These are phyloP conservation scores for Hippoglossus hippoglossus DNA, from an alignment of 2,797 vertebrate genomes.

Conservation along the genomic window DNA sequence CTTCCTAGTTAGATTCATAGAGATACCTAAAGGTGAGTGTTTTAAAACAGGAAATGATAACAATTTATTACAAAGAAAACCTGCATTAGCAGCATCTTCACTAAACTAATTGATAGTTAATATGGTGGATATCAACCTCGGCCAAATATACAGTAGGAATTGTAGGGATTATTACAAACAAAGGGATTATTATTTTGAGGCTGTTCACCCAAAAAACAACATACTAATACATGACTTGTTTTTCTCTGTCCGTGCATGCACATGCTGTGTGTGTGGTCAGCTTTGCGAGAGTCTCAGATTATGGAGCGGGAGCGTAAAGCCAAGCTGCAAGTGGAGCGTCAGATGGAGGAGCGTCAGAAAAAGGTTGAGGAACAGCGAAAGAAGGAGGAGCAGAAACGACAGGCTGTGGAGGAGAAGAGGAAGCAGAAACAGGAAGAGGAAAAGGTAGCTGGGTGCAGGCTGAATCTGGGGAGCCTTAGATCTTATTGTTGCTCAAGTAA, in stretches of 20 bases:
- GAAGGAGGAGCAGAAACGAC: slow-evolving; percentile 92
- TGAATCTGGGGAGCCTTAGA: background rate
- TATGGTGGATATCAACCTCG: background rate
- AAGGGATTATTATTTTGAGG: background rate
- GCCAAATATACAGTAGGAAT: background rate
- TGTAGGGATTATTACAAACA: background rate
- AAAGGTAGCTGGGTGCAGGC: slow-evolving; percentile 82
- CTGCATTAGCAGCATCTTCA: background rate
- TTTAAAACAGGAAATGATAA: background rate
- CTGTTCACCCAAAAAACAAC: background rate
- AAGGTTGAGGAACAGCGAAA: slow-evolving; percentile 91
- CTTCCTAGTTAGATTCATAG: background rate
- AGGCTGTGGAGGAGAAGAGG: slow-evolving; percentile 93
- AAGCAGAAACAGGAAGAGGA: slow-evolving; percentile 93
- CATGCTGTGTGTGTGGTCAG: slow-evolving; percentile 70
- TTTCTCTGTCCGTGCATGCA: background rate
- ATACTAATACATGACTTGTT: slow-evolving; percentile 4
- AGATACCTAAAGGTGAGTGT: background rate
- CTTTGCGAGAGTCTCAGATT: slow-evolving; percentile 89
- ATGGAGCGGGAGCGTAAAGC: slow-evolving; percentile 94
- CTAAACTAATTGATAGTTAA: background rate
- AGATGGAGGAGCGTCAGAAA: slow-evolving; percentile 92
- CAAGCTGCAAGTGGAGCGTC: slow-evolving; percentile 91
- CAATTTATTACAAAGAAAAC: background rate
- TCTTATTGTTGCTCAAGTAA: background rate